A percentile compares a stretch with the other conserved stretches of the same genome.
These are phyloP conservation scores for Rutilus rutilus DNA, from an alignment of 2,113 vertebrate genomes.

Conservation along the genomic window DNA sequence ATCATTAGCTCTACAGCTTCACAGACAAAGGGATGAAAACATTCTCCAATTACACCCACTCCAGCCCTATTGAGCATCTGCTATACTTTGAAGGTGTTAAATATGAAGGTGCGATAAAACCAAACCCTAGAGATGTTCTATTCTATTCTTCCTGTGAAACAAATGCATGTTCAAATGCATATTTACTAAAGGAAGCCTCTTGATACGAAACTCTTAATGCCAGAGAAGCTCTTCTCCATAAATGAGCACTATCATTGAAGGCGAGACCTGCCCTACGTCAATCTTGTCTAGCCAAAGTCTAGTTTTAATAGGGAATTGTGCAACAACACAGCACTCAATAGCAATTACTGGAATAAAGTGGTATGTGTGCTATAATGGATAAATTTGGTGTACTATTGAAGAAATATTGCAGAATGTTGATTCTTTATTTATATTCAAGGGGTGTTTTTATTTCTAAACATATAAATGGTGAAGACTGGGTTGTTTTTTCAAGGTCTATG, in stretches of 20 bases:
- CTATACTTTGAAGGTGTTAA: conserved; percentile 41
- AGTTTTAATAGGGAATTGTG: not conserved
- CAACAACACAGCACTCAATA: not conserved
- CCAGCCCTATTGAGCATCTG: conserved; percentile 41
- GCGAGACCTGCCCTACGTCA: not conserved
- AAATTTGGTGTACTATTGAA: not conserved
- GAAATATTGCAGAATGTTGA: not conserved
- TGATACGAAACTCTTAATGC: not conserved
- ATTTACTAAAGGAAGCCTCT: not conserved
- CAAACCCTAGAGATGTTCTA: conserved; percentile 44
- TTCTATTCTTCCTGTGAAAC: conserved; percentile 2
- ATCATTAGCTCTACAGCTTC: conserved; percentile 37
- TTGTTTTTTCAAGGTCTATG: too few relatives aligned
- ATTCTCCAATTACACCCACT: conserved; percentile 22
- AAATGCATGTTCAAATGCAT: not conserved
- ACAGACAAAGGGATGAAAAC: conserved; percentile 1
- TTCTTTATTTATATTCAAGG: too few relatives aligned
- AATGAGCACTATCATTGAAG: not conserved
- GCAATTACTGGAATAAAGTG: not conserved
- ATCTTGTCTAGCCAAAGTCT: not conserved
- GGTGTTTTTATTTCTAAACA: too few relatives aligned
- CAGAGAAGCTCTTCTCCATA: not conserved
- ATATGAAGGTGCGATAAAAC: conserved; percentile 16
- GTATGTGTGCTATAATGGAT: not conserved
- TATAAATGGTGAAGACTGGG: too few relatives aligned